Base-by-base conservation (phyloP, 2,888 invertebrate species). In the Chesias legatella region DNA sequence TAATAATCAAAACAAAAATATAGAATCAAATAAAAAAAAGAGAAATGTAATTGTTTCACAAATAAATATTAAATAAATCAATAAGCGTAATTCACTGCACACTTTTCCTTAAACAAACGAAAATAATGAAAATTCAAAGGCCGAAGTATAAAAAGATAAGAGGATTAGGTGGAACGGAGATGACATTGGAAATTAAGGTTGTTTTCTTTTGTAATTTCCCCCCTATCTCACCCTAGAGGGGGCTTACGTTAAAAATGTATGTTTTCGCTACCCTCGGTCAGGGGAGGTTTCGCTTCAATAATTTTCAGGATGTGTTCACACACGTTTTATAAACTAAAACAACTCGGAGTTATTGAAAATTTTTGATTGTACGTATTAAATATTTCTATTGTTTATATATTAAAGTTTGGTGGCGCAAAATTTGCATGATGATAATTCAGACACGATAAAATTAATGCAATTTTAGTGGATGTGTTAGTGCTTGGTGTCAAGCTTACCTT, bases 121-220 rank as follows among this genome's bases (percentile, higher is more conserved):
- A 82, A 85, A 84, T 80, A 85, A 86, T 85, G 82, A 88, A 85
- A 85, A 86, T 84, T 86, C 84, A 83, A 80, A 83, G 81, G 75
- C 79, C 81, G 68, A 83, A 85, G 86, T 82, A 86, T 83, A 85
- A 83, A 85, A 81, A 83, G 83, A 82, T 86, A 88, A 88, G 86
- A 86, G 79, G 88, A 88, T 88, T 86, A 88, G 78, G 79, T 73
- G 80, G 82, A 82, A 78, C 85, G 85, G 86, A 86, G 85, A 88
- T 88, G 88, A 86, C 88, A 85, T 85, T 88, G 85, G 86, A 86
- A 86, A 88, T 88, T 88, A 86, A 86, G 88, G 85, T 73, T 85
- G 85, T 86, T 86, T 88, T 85, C 84, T 82, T 86, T 88, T 86
- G 86, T 88, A 85, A 86, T 86, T 84, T 79, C 75, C 80, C 73